Base-by-base conservation (phyloP, 2,888 invertebrate genomes). In the Bruchidius siliquastri region DNA sequence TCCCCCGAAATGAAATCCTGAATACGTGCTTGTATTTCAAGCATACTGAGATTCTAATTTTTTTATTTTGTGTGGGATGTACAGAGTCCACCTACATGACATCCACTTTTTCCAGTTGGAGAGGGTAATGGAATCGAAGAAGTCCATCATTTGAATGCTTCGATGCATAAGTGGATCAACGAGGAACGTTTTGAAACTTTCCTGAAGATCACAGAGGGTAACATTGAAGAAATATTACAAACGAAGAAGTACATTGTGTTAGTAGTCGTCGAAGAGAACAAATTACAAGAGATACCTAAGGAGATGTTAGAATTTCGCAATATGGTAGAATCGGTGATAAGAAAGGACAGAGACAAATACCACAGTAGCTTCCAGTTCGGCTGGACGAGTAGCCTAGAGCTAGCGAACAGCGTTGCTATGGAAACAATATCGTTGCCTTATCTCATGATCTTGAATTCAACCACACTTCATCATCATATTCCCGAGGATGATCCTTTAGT, bases 401-500 rank as follows among this genome's bases (percentile, higher is more conserved):
- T 98, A 77, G 96, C 96, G 18, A 98, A 97, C 87, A 96, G 94
- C 73, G 96, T 99, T 82, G 96, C 96, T 18, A 95, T 98, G 94
- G 92, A 78, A 71, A 74, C 79, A 66, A 73, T 82, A 69, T 74
- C 80, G 2, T 73, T 82, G 68, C 82, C 82, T 0, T 78, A 79
- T 76, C 76, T 82, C 92, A 88, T 99, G 72, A 96, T 98, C 0
- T 90, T 99, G 72, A 97, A 99, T 86, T 94, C 97, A 0, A 94
- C 94, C 20, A 96, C 96, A 1, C 95, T 95, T 85, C 94, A 97
- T 84, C 97, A 97, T 87, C 96, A 96, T 85, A 90, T 98, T 82
- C 96, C 97, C 30, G 94, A 95, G 71, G 83, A 83, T 76, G 83
- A 83, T 71, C 83, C 83, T 18, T 75, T 80, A 6, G 80, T 82